Conservation (phyloP, 2,113 vertebrate species). For the Thunnus maccoyii region DNA sequence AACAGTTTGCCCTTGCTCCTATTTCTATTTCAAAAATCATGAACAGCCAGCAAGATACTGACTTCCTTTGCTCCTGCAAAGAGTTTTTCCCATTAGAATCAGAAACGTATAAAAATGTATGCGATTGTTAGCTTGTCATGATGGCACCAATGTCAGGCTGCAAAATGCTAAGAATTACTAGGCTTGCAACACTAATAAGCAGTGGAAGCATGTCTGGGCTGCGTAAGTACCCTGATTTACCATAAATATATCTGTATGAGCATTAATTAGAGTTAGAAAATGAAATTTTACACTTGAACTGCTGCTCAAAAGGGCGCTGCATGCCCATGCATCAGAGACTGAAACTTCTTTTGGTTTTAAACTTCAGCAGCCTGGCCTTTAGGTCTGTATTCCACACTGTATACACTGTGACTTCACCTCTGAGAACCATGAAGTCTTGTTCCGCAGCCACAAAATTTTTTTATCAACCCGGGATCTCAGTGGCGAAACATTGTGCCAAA, state of each 20-base stretch:
- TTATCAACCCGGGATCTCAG: conserved; percentile 55
- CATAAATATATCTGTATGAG: conserved; percentile 22
- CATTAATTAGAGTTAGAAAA: conserved; percentile 51
- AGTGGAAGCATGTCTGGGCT: conserved; percentile 6
- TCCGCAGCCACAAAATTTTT: conserved; percentile 44
- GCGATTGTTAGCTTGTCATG: not conserved
- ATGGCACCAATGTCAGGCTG: not conserved
- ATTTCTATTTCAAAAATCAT: too few species aligned
- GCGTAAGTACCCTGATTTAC: conserved; percentile 14
- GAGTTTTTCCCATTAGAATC: conserved; percentile 3
- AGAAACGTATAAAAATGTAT: not conserved
- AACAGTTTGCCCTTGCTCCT: too few species aligned
- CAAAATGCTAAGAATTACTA: not conserved
- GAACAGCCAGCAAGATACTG: not conserved
- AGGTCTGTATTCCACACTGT: not conserved
- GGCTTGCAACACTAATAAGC: not conserved
- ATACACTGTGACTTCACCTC: conserved; percentile 26
- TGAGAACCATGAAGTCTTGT: conserved; percentile 37
- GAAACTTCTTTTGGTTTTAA: conserved; percentile 14
- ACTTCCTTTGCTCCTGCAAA: not conserved
- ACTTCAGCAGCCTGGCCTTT: not conserved
- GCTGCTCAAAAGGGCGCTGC: conserved; percentile 39
- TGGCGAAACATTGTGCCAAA: conserved; percentile 68
- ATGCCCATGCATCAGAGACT: conserved; percentile 10
- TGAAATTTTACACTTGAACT: conserved; percentile 42